phyloP scores from a whole-genome alignment of 2,797 vertebrate species.

The Sebastes cheni region DNA sequence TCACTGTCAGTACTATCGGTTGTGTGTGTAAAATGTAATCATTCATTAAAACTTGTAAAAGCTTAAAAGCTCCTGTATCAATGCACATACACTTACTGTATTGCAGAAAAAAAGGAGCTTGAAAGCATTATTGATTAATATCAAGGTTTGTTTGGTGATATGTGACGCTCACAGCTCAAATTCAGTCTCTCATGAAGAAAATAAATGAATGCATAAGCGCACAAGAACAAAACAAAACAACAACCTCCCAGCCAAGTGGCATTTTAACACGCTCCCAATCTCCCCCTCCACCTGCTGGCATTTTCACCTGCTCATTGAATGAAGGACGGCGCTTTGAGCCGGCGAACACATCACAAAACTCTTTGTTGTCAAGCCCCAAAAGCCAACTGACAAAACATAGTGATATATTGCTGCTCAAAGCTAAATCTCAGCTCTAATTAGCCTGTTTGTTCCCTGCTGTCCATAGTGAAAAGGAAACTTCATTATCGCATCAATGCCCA shows the following conservation, averaged over 20 bases:
- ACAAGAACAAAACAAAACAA: neutral
- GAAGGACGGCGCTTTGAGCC: neutral
- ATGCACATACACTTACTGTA: neutral
- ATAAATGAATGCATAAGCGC: neutral
- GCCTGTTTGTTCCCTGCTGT: neutral
- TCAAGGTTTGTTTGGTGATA: neutral
- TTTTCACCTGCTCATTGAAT: constrained; percentile 12
- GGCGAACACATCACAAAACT: neutral
- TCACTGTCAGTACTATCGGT: neutral
- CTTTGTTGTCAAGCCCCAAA: neutral
- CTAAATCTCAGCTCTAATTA: neutral
- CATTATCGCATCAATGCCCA: neutral
- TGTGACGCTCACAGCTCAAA: neutral
- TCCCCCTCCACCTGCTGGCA: constrained; percentile 9
- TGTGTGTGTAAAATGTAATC: constrained; percentile 7
- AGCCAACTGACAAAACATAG: neutral
- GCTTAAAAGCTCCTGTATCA: neutral
- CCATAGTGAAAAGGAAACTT: neutral
- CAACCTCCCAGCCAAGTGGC: neutral
- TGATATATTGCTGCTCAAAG: neutral
- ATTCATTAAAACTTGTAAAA: constrained; percentile 20
- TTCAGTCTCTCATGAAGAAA: neutral
- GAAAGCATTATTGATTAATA: neutral
- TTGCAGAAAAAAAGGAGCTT: neutral
- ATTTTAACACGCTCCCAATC: neutral